Conservation (phyloP, 2,888 invertebrate species). For the Drosophila mimetica region DNA sequence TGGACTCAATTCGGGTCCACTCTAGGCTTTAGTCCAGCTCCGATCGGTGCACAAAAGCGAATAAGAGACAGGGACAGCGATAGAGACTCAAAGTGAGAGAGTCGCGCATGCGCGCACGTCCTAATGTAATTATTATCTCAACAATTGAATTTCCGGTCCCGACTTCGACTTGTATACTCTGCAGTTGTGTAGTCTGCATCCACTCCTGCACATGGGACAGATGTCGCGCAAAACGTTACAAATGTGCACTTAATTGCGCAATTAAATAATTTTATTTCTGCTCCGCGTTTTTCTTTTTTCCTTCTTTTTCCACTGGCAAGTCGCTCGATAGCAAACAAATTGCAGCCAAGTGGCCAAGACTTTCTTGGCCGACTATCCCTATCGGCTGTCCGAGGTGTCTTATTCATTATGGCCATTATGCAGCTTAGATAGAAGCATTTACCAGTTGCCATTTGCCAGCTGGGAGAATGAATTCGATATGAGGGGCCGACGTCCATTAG, state of each 20-base stretch:
- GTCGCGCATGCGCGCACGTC: slow-evolving; percentile 79
- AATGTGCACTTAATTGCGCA: slow-evolving; percentile 83
- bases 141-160: slow-evolving; percentile 83
- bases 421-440: slow-evolving; percentile 43
- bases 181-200: not conserved
- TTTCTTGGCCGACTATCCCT: slow-evolving; percentile 19
- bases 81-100: slow-evolving; percentile 35
- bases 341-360: slow-evolving; percentile 50
- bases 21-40: slow-evolving; percentile 15
- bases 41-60: slow-evolving; percentile 34
- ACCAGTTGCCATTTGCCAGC: slow-evolving; percentile 17
- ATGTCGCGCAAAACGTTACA: slow-evolving; percentile 82
- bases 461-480: not conserved
- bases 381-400: slow-evolving; percentile 44
- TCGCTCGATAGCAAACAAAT: slow-evolving; percentile 66
- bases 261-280: slow-evolving; percentile 82
- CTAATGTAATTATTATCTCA: slow-evolving; percentile 82
- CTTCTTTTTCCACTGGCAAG: slow-evolving; percentile 21
- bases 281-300: slow-evolving; percentile 52
- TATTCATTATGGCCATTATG: slow-evolving; percentile 53
- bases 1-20: slow-evolving; percentile 38
- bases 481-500: slow-evolving; percentile 9
- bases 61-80: slow-evolving; percentile 12
- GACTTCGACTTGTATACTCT: slow-evolving; percentile 18
- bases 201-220: slow-evolving; percentile 64